Conservation (phyloP, 2,113 vertebrate genomes). For the Gymnobelideus leadbeateri region DNA sequence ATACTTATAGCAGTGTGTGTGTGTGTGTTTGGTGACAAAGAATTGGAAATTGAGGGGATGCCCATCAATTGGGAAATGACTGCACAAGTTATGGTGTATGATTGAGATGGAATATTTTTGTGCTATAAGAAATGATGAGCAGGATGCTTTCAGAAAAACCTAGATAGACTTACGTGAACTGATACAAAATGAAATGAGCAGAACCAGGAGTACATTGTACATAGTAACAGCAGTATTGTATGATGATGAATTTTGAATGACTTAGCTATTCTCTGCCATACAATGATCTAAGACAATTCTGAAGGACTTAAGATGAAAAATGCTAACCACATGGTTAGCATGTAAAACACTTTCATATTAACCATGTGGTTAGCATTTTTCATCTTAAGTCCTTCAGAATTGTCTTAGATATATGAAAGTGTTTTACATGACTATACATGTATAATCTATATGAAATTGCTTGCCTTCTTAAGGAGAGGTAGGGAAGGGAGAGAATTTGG, state of each 20-base stretch:
- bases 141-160: neutral
- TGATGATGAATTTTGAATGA: too few species aligned
- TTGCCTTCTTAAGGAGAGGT: neutral
- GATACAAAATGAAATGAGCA: neutral
- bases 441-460: neutral
- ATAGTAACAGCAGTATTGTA: neutral
- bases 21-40: neutral
- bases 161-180: neutral
- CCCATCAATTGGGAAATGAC: neutral
- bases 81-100: neutral
- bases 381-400: too few species aligned
- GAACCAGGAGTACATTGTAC: neutral
- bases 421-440: neutral
- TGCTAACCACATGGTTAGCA: too few species aligned
- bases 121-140: neutral
- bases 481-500: neutral
- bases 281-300: neutral
- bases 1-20: neutral
- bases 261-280: neutral
- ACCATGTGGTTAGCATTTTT: too few species aligned
- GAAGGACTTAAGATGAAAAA: neutral
- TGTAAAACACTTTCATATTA: too few species aligned
- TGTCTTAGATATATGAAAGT: too few species aligned
- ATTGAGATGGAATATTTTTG: neutral
- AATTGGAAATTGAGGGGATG: neutral